Evolutionary conservation across 2,797 vertebrate species (phyloP), one percentile per base, ranked within the genome.

Genomic region (Atherinosoma microstoma): DNA sequence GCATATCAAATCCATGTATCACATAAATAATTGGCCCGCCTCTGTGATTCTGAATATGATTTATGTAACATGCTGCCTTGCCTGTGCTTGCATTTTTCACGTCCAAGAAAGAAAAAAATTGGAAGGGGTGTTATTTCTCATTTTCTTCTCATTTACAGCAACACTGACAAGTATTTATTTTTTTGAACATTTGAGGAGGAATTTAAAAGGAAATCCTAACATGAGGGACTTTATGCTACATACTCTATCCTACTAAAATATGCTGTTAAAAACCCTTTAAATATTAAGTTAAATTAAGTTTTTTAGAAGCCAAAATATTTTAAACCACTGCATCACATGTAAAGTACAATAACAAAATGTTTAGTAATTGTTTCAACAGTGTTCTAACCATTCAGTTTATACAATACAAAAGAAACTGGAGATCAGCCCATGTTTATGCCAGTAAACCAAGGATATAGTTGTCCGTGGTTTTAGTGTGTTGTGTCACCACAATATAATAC

Each of bases 41-140:
- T 56, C 47, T 58, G 67, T 22, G 42, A 63, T 60, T 63, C 22
- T 32, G 24, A 45, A 58, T 24, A 2, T 70, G 67, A 81, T 84
- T 82, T 69, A 78, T 40, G 32, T 47, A 68, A 84, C 69, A 73
- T 0, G 32, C 6, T 30, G 58, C 18, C 32, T 57, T 13, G 40
- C 61, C 54, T 54, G 58, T 66, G 60, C 70, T 82, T 70, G 59
- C 58, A 76, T 84, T 80, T 83, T 71, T 76, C 70, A 72, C 32
- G 40, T 53, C 10, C n/a, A 18, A 20, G 29, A 22, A 56, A 60
- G 40, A 74, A 34, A 75, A 30, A 75, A 69, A 76, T 36, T 56
- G 38, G 34, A 84, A 45, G 45, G 64, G 53, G 29, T 64, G 72
- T 69, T 77, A 78, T 68, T 24, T 40, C 74, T 69, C 40, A 24